Conservation (phyloP, 2,113 vertebrate genomes). For the Hippopotamus amphibius region DNA sequence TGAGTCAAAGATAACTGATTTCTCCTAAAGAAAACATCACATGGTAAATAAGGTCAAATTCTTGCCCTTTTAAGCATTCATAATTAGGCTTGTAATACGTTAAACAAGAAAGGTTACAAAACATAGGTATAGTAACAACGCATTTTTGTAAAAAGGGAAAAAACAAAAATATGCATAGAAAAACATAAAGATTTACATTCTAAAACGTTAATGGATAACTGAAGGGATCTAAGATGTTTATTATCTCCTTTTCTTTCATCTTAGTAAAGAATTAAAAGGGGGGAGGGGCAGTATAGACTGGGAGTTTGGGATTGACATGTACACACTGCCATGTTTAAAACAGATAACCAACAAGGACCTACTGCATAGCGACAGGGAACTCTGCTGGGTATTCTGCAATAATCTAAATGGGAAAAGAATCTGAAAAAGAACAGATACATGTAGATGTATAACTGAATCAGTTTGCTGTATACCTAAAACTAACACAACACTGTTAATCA, state of each 20-base stretch:
- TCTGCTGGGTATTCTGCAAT: not conserved
- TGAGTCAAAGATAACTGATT: not conserved
- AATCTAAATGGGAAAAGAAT: not conserved
- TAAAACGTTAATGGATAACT: not conserved
- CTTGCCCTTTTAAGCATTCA: not conserved
- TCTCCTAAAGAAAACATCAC: not conserved
- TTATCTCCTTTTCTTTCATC: not conserved
- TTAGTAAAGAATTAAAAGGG: slow-evolving; percentile 10
- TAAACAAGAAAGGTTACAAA: not conserved
- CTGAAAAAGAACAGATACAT: not conserved
- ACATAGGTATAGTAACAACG: not conserved
- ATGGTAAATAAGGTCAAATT: not conserved
- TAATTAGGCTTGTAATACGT: not conserved
- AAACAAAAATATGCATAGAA: not conserved
- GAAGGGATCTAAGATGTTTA: not conserved
- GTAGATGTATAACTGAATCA: not conserved
- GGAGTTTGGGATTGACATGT: not conserved
- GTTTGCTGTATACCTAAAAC: not conserved
- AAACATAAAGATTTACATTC: not conserved
- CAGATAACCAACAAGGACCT: not conserved
- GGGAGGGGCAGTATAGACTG: not conserved
- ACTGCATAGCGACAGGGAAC: not conserved
- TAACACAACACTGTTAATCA: not conserved
- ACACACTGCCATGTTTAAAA: not conserved
- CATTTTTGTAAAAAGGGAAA: not conserved